Evolutionary conservation across 2,888 invertebrate genomes (phyloP), one percentile per base, ranked within the genome.

Genomic region (Heterodera filipjevi): DNA sequence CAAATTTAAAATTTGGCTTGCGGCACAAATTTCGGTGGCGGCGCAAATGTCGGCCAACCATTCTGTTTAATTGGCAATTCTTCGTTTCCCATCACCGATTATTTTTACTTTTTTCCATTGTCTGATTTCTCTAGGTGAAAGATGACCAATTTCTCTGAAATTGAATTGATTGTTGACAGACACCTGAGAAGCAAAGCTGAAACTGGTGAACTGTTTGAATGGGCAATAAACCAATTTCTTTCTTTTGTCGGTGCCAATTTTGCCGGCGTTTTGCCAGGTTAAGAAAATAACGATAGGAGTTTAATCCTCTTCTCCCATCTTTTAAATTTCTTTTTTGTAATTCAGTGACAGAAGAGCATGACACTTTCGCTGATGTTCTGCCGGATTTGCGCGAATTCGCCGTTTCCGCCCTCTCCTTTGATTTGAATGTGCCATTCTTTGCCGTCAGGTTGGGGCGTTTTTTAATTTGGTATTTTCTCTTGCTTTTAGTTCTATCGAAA

Each of bases 211-310:
- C 66, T 78, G 19, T 33, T 79, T n/a, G 70, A 70, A 30, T 78
- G 30, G 39, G 79, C 79, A 10, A 8, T 79, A n/a, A 30, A 49
- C 30, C 72, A 72, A 44, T 49, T 79, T 35, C 27, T 72, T 49
- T 30, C 44, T 6, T 79, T 79, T 70, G 79, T 79, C 68, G 78
- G 68, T 35, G 79, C 79, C 8, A 79, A 79, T 46, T 79, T 79
- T 70, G 76, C 77, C 30, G 79, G 79, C 6, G 19, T 79, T 6
- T 59, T 27, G 27, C n/a, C 27, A 27, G 59, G 59, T 59, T 27
- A 2, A 2, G 0, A 12, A 12, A 12, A 10, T 39, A 3, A 39
- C 39, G 10, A 39, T 39, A 6, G 12, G 39, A 10, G 39, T n/a
- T 46, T 66, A 44, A 16, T 12, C 39, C 22, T 32, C 12, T 39